Evolutionary conservation across 2,113 vertebrate species (phyloP), one percentile per base, ranked within the genome.

Genomic region (Tricholaema leucomelas): DNA sequence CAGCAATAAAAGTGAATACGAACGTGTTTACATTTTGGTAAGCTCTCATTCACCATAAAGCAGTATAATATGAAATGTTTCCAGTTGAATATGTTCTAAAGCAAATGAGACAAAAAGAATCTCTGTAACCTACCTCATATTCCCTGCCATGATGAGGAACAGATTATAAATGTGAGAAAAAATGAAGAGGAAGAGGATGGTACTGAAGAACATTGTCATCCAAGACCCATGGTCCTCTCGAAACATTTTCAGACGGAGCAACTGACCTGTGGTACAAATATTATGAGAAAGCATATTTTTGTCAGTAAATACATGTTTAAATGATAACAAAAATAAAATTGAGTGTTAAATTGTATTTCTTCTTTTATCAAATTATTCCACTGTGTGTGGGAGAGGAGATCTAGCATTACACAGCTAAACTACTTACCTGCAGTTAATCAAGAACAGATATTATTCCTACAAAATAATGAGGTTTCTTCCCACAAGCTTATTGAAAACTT

Each of bases 151-250:
- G 78, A 99, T 98, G 93, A 99, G 98, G 93, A 98, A 96, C 36
- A 98, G 98, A 96, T 99, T 99, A 97, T 99, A 99, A 92, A 99
- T 98, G 94, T 99, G 98, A 85, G 99, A 99, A 98, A 99, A 99
- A 96, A 99, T 98, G 98, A 99, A 99, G 95, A 99, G 98, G 95
- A 99, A 99, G 96, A 99, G 98, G 95, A 99, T 99, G 72, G 98
- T 98, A 97, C 98, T 99, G 98, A 99, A 99, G 97, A 99, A 99
- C 99, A 99, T 99, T 1, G 99, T 99, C 99, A 99, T 99, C 99
- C 99, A 99, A 50, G 99, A 99, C 69, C 99, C 99, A 4, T 99
- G 99, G 90, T 99, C 99, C 92, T 99, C 98, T 61, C 98, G 98
- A 97, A 99, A 99, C 98, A 99, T 99, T 96, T 99, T 99, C 97